These are phyloP conservation scores for Pachymerium ferrugineum DNA, from an alignment of 2,888 invertebrate genomes.

Conservation along the genomic window DNA sequence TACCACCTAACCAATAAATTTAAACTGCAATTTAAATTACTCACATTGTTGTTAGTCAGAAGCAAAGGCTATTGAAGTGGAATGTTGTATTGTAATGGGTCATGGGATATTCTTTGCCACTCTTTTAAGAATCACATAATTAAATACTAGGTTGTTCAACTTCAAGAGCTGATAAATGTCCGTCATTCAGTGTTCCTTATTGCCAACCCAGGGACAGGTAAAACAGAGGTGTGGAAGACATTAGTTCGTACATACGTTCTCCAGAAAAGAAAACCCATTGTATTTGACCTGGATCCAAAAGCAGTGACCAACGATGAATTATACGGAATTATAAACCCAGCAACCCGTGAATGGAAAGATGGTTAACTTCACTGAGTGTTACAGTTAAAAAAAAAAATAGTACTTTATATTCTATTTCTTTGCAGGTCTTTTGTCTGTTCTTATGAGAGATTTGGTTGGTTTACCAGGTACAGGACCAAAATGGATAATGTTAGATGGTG, in stretches of 20 bases:
- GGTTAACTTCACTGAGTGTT: conserved; percentile 51
- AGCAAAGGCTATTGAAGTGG: too few species aligned
- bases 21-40: too few species aligned
- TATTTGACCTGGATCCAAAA: conserved; percentile 80
- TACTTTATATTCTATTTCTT: conserved; percentile 29
- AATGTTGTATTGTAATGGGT: too few species aligned
- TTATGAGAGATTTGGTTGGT: conserved; percentile 95
- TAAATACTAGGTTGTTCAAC: too few species aligned
- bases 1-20: too few species aligned
- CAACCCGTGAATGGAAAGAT: conserved; percentile 85
- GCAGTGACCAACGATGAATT: conserved; percentile 79
- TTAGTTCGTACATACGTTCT: conserved; percentile 71
- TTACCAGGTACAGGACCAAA: conserved; percentile 59
- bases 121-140: too few species aligned
- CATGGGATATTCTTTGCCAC: too few species aligned
- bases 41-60: too few species aligned
- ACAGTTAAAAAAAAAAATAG: not conserved
- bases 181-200: conserved; percentile 90
- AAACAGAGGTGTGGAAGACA: conserved; percentile 72
- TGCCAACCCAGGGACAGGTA: conserved; percentile 50
- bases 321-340: conserved; percentile 76
- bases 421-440: conserved; percentile 82
- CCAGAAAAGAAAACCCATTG: conserved; percentile 69
- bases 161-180: conserved; percentile 90
- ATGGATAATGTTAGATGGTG: conserved; percentile 87